Evolutionary conservation across 2,888 invertebrate species (phyloP), one percentile per base, ranked within the genome.

Genomic region (Acronicta aceris): DNA sequence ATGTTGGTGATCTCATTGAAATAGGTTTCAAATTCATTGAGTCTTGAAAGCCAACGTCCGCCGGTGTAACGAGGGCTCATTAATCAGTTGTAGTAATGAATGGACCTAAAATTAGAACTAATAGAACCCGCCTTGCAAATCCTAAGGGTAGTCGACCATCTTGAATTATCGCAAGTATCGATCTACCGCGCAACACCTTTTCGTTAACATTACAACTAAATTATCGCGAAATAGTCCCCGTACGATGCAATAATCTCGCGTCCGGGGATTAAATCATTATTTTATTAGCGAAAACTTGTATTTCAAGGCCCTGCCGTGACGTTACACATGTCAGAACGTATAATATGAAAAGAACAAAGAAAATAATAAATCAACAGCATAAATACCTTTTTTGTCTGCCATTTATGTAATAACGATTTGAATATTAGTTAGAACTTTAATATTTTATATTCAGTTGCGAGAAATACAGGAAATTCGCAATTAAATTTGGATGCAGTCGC

Each of bases 331-430:
- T 92, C 93, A 92, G 89, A 85, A 85, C 78, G 69, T 74, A 75
- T 74, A 80, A 69, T 67, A 84, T 76, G 82, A 83, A 85, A 87
- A 70, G 78, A 91, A 93, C 92, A 93, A 94, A 94, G 92, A 88
- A 88, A 88, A 80, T 79, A 81, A 68, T 72, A 78, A 86, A 82
- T 86, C 74, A 84, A 86, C 73, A 75, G 81, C 81, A 90, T 93
- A 93, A 89, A 93, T 95, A 95, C 95, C 95, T 95, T 95, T 95
- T 83, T 95, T 95, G 87, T 95, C 95, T 80, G 95, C 95, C 95
- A 95, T 95, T 90, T 88, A 83, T 84, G 86, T 82, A 84, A 86
- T 76, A 86, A 85, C 76, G 84, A 84, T 76, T 82, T 84, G 83
- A 85, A 85, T 86, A 83, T 66, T 80, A 81, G 65, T 82, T 80